Evolutionary conservation across 1,140 invertebrate species (phyloP).

Genomic region (Monochamus saltuarius): DNA sequence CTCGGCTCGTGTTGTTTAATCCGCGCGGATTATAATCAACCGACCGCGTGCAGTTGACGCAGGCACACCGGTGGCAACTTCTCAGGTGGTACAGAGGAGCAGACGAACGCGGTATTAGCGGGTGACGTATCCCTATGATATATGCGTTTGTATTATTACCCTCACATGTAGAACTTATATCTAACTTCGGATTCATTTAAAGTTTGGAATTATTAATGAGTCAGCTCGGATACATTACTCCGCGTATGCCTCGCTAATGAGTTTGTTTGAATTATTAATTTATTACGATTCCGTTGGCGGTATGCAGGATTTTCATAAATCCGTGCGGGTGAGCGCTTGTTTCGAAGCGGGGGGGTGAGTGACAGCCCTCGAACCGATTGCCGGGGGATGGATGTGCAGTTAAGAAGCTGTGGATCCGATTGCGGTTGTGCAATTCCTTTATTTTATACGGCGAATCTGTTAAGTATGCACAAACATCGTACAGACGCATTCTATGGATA

Average conservation of each 20-base stretch:
- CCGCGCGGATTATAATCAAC: no score
- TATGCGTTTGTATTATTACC: slow-evolving; percentile 47
- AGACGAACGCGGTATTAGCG: slow-evolving; percentile 4
- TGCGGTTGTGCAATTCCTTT: no score
- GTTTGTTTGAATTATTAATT: slow-evolving; percentile 49
- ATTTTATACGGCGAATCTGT: no score
- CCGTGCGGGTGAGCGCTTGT: no score
- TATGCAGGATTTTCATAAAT: neutral
- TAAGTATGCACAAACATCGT: no score
- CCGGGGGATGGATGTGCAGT: no score
- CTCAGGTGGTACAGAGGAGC: neutral
- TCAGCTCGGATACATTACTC: slow-evolving; percentile 45
- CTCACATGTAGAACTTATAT: slow-evolving; percentile 47
- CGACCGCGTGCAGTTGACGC: no score
- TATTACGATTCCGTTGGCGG: slow-evolving; percentile 34
- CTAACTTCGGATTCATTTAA: slow-evolving; percentile 49
- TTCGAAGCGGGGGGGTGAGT: no score
- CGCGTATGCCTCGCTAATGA: slow-evolving; percentile 47
- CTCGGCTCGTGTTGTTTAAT: no score
- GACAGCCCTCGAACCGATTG: no score
- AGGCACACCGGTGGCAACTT: neutral
- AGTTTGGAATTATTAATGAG: slow-evolving; percentile 51
- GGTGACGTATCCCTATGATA: slow-evolving; percentile 43
- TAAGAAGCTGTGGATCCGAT: no score
- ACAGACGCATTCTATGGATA: no score